Conservation (phyloP, 1,140 invertebrate genomes). For the Drosophila repleta region DNA sequence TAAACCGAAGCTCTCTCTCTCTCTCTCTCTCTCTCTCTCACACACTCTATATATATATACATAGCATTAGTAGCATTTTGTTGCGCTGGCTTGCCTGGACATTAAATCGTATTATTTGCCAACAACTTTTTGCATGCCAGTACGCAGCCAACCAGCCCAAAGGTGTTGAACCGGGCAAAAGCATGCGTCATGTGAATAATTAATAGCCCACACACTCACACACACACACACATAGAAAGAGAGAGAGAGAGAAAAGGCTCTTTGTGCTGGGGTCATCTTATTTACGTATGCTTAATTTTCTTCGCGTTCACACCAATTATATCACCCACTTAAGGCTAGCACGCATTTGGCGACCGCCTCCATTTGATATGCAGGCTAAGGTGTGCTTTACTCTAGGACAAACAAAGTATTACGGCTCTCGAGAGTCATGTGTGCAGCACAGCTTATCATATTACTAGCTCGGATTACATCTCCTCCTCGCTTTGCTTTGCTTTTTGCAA, state of each 20-base stretch:
- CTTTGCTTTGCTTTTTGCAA: neutral
- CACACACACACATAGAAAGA: neutral
- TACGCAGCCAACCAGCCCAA: conserved; percentile 9
- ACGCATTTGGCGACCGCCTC: conserved; percentile 7
- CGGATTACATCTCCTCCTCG: neutral
- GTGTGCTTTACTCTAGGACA: conserved; percentile 5
- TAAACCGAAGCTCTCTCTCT: neutral
- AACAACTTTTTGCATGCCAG: conserved; percentile 19
- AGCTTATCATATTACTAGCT: conserved; percentile 23
- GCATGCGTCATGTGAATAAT: conserved; percentile 67
- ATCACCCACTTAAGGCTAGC: conserved; percentile 8
- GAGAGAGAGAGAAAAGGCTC: neutral
- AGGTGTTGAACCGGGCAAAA: conserved; percentile 49
- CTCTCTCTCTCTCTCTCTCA: neutral
- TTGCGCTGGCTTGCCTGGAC: conserved; percentile 25
- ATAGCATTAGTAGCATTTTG: conserved; percentile 62
- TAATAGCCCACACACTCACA: conserved; percentile 42
- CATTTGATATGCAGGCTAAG: conserved; percentile 20
- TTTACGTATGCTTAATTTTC: conserved; percentile 37
- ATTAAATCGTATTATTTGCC: conserved; percentile 76
- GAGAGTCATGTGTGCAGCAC: conserved; percentile 4
- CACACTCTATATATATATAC: neutral
- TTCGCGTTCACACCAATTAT: conserved; percentile 43
- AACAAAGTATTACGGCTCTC: conserved; percentile 11
- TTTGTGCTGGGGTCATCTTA: conserved; percentile 14